Evolutionary conservation across 2,888 invertebrate species (phyloP).

Genomic region (Phragmatobia fuliginosa): DNA sequence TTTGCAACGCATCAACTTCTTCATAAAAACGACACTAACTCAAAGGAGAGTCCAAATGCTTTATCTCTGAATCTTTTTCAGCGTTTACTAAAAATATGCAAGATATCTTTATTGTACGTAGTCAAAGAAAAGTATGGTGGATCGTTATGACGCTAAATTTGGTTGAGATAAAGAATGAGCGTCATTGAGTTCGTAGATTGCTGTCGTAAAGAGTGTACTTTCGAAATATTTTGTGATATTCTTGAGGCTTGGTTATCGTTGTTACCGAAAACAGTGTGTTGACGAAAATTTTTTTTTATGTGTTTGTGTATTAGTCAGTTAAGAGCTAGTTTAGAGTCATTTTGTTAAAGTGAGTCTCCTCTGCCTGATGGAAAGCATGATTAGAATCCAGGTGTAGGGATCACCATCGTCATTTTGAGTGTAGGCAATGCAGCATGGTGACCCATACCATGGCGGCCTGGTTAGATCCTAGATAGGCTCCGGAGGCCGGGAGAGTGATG

Average conservation of each 20-base stretch:
- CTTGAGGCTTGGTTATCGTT: slow-evolving; percentile 15
- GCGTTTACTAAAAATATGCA: slow-evolving; percentile 23
- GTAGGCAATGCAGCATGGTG: too few species aligned
- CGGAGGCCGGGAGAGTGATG: too few species aligned
- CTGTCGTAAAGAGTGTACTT: slow-evolving; percentile 28
- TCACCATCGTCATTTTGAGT: too few species aligned
- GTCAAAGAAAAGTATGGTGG: slow-evolving; percentile 37
- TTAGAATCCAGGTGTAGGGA: too few species aligned
- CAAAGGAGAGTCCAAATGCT: slow-evolving; percentile 15
- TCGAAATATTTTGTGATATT: slow-evolving; percentile 34
- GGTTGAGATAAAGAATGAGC: slow-evolving; percentile 37
- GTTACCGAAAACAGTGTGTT: slow-evolving; percentile 14
- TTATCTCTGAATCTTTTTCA: slow-evolving; percentile 16
- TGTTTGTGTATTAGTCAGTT: too few species aligned
- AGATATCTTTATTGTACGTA: slow-evolving; percentile 26
- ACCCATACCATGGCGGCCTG: too few species aligned
- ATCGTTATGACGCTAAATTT: slow-evolving; percentile 35
- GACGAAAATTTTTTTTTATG: too few species aligned
- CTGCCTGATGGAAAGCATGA: too few species aligned
- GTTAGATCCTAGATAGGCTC: too few species aligned
- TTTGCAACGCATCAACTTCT: slow-evolving; percentile 33
- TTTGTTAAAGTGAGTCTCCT: too few species aligned
- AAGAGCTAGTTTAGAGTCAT: too few species aligned
- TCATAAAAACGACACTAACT: slow-evolving; percentile 30
- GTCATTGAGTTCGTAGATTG: slow-evolving; percentile 28